A percentile compares a stretch with the other conserved stretches of the same genome.
phyloP scores from a whole-genome alignment of 92 coral and sea anemone species.

The Zoanthus solanderi region DNA sequence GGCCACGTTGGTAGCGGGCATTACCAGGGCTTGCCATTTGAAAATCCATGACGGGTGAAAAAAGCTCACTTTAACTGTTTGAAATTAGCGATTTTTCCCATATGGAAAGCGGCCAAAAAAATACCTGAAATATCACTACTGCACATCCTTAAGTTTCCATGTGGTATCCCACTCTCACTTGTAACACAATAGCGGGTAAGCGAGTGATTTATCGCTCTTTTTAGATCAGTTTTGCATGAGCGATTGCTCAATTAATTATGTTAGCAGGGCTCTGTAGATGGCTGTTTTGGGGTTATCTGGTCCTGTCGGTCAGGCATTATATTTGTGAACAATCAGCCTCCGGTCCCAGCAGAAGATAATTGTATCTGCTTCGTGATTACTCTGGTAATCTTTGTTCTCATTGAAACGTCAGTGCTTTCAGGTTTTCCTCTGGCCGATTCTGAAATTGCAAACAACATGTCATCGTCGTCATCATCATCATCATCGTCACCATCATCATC shows the following conservation, averaged over 20 bases:
- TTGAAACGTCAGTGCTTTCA: not conserved
- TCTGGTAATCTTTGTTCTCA: not conserved
- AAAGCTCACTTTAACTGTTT: no score
- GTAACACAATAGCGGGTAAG: no score
- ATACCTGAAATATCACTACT: not conserved
- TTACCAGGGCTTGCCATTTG: no score
- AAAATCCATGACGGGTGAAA: no score
- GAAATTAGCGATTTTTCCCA: no score
- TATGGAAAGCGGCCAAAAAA: no score
- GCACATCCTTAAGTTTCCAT: not conserved
- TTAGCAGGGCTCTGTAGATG: not conserved
- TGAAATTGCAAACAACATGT: no score
- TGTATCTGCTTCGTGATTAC: not conserved
- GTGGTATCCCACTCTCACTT: not conserved
- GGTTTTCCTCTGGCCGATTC: no score
- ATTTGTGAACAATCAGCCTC: not conserved
- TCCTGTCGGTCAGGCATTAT: not conserved
- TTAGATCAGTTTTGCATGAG: not conserved
- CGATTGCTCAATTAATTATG: not conserved
- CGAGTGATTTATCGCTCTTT: no score
- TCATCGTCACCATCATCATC: no score
- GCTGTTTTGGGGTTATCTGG: not conserved
- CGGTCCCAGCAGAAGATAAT: not conserved
- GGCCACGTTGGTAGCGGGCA: no score
- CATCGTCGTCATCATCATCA: no score